A percentile compares a stretch with the other conserved stretches of the same genome.
phyloP scores from a whole-genome alignment of 2,888 invertebrate species.

The Limenitis camilla region DNA sequence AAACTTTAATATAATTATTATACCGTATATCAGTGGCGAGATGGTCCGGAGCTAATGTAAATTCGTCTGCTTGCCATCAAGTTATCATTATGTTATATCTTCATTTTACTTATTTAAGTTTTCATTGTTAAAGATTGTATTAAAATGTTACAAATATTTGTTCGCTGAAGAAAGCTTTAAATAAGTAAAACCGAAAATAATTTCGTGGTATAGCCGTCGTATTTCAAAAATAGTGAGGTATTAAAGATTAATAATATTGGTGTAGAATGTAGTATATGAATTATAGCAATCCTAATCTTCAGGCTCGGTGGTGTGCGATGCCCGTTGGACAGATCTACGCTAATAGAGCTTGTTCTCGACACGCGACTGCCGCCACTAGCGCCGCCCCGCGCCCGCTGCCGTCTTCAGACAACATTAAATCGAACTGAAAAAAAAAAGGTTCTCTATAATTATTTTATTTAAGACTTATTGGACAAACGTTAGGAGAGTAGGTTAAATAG shows the following conservation, averaged over 20 bases:
- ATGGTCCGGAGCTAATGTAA: neutral
- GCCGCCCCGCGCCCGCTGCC: conserved; percentile 98
- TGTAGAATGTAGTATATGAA: neutral
- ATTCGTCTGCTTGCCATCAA: neutral
- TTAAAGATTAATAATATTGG: too few species aligned
- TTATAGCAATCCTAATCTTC: neutral
- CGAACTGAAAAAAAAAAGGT: conserved; percentile 78
- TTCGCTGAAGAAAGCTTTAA: too few species aligned
- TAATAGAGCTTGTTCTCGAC: conserved; percentile 59
- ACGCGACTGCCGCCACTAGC: conserved; percentile 94
- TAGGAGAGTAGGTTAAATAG: too few species aligned
- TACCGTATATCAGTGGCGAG: neutral
- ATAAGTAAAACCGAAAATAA: too few species aligned
- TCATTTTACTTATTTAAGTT: too few species aligned
- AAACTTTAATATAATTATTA: neutral
- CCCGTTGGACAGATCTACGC: conserved; percentile 1
- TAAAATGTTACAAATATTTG: too few species aligned
- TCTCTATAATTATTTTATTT: neutral
- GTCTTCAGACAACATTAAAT: conserved; percentile 95
- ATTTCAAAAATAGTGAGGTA: too few species aligned
- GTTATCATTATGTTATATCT: neutral
- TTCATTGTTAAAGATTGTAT: too few species aligned
- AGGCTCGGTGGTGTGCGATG: conserved; percentile 1
- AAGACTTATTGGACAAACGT: too few species aligned
- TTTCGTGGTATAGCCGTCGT: too few species aligned